Percentiles rank a stretch among this genome's conserved stretches.
Conservation (phyloP, 2,797 vertebrate genomes). For the Semotilus atromaculatus region DNA sequence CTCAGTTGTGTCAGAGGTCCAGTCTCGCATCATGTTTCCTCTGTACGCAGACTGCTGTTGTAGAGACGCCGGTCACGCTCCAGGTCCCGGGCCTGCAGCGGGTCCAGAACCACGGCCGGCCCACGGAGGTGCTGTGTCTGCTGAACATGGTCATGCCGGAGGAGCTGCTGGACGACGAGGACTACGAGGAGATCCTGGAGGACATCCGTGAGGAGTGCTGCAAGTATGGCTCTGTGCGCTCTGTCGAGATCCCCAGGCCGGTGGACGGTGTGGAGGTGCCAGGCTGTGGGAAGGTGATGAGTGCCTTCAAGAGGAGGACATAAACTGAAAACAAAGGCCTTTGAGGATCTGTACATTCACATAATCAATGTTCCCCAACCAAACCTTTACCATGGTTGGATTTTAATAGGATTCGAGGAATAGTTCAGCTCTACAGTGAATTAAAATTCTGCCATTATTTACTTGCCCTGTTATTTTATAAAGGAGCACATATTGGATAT, state of each 20-base stretch:
- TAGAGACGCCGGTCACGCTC: conserved; percentile 77
- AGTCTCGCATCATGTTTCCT: not conserved
- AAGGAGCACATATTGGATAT: too few relatives aligned
- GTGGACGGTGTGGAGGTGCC: conserved; percentile 79
- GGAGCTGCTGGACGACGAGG: conserved; percentile 81
- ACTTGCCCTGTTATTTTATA: too few relatives aligned
- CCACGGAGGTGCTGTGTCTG: conserved; percentile 80
- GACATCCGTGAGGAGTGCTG: conserved; percentile 82
- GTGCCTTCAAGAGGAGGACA: not conserved
- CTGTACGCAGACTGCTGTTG: conserved; percentile 51
- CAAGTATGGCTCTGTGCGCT: conserved; percentile 79
- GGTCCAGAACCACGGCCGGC: conserved; percentile 74
- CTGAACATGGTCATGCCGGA: conserved; percentile 84
- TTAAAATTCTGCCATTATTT: too few relatives aligned
- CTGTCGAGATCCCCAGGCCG: conserved; percentile 80
- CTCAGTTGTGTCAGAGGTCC: not conserved
- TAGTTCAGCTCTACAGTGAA: too few relatives aligned
- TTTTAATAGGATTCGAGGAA: conserved; percentile 14
- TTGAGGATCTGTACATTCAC: conserved; percentile 35
- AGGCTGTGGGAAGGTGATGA: conserved; percentile 79
- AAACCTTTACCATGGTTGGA: conserved; percentile 70
- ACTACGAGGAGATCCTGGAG: conserved; percentile 84
- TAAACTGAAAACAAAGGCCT: not conserved
- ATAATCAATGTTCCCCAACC: conserved; percentile 55
- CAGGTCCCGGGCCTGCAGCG: conserved; percentile 79